Base-by-base conservation (phyloP, 2,888 invertebrate species). In the Caenorhabditis sp. region DNA sequence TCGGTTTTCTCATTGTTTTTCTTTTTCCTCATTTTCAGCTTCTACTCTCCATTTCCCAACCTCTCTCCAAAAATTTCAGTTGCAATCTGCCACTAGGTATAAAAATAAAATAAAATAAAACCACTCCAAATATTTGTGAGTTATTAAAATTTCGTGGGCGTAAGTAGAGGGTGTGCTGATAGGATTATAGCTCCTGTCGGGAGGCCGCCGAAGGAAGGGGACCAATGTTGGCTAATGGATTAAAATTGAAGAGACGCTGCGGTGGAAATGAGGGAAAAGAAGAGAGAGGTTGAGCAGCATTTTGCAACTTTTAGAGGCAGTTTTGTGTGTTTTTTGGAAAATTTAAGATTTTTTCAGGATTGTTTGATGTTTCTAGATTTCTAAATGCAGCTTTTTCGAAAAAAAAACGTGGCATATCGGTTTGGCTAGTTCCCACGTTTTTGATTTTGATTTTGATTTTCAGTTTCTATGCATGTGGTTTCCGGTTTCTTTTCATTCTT, bases 221-320 rank as follows among this genome's bases (percentile, higher is more conserved):
- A 71, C 71, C 72, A 71, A 62, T 80, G 72, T 80, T 80, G 72
- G 80, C 55, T 72, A 80, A 80, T 72, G 67, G 72, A 80, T 80
- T 72, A 76, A 76, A 76, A 61, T 76, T 61, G 32, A 32, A 32
- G 32, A 32, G 32, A n/a, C n/a, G n/a, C n/a, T n/a, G n/a, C n/a
- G n/a, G n/a, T n/a, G n/a, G n/a, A n/a, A 9, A 32, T 74, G 44
- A 60, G 53, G 18, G n/a, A 24, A 55, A 55, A 53, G 20, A 24
- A n/a, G 69, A 32, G 20, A 26, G 50, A n/a, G 44, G 50, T 28
- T 18, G 24, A 26, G n/a, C 37, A 24, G 44, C 62, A 47, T 64
- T 56, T 64, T 64, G 58, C 65, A 58, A 60, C 51, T 67, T 51
- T 64, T 58, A 24, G 32, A 6, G 32, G 32, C 32, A 32, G 32